These are phyloP conservation scores for Plebejus argus DNA, from an alignment of 2,888 invertebrate species.

Conservation along the genomic window DNA sequence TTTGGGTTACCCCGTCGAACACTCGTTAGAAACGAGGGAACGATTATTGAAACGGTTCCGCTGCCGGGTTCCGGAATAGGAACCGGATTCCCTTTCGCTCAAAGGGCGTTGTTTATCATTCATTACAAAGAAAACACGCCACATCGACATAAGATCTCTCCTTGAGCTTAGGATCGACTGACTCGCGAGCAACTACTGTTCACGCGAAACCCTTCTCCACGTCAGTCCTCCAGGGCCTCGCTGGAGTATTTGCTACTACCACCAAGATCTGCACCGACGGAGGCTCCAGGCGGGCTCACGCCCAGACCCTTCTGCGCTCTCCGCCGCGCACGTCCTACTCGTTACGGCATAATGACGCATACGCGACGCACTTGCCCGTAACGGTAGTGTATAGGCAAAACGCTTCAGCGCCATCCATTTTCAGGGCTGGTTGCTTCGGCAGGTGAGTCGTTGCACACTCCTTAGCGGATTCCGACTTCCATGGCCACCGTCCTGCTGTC, in stretches of 20 bases:
- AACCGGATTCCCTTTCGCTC: conserved; percentile 81
- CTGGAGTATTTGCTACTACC: conserved; percentile 87
- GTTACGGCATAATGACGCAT: conserved; percentile 74
- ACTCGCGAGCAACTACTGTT: conserved; percentile 80
- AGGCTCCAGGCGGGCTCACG: conserved; percentile 73
- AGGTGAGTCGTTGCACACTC: conserved; percentile 82
- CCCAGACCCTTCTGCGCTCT: conserved; percentile 69
- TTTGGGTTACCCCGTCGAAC: conserved; percentile 51
- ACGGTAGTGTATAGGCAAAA: conserved; percentile 73
- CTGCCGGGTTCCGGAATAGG: conserved; percentile 80
- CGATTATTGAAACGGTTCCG: conserved; percentile 56
- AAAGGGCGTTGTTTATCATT: conserved; percentile 57
- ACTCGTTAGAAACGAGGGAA: conserved; percentile 54
- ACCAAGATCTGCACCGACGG: conserved; percentile 83
- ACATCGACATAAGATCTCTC: conserved; percentile 49
- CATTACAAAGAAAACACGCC: conserved; percentile 50
- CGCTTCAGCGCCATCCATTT: conserved; percentile 83
- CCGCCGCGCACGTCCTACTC: conserved; percentile 78
- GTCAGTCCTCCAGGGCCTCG: conserved; percentile 38
- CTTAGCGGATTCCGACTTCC: conserved; percentile 87
- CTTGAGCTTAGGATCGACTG: conserved; percentile 80
- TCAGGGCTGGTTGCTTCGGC: conserved; percentile 84
- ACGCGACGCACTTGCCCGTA: conserved; percentile 57
- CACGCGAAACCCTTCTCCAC: conserved; percentile 26
- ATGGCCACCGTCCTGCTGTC: conserved; percentile 88